Conservation (phyloP, 2,888 invertebrate genomes). For the Leptodirus hochenwartii region DNA sequence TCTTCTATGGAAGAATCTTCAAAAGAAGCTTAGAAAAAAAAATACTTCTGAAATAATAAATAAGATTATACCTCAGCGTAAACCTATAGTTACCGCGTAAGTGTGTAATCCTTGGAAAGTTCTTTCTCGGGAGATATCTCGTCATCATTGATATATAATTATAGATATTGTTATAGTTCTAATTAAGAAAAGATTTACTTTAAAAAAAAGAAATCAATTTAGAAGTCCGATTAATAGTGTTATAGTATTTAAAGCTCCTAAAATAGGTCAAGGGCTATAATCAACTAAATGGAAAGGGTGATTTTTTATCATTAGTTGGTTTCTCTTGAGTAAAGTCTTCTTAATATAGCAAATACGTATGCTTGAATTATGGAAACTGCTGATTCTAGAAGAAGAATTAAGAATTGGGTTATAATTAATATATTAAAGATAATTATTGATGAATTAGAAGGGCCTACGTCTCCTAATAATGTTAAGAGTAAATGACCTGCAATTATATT, state of each 20-base stretch:
- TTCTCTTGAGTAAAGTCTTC: slow-evolving; percentile 49
- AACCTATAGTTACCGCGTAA: slow-evolving; percentile 32
- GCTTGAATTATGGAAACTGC: slow-evolving; percentile 46
- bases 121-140: slow-evolving; percentile 47
- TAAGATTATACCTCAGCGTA: slow-evolving; percentile 53
- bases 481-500: slow-evolving; percentile 62
- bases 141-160: slow-evolving; percentile 50
- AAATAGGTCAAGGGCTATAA: slow-evolving; percentile 44
- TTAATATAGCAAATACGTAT: slow-evolving; percentile 46
- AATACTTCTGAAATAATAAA: slow-evolving; percentile 55
- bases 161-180: slow-evolving; percentile 29
- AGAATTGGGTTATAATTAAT: slow-evolving; percentile 27
- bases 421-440: slow-evolving; percentile 16
- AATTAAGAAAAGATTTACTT: slow-evolving; percentile 32
- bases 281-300: slow-evolving; percentile 46
- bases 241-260: slow-evolving; percentile 38
- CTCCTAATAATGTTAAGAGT: slow-evolving; percentile 40
- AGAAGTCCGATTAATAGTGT: slow-evolving; percentile 35
- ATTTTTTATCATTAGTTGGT: slow-evolving; percentile 38
- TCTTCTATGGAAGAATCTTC: slow-evolving; percentile 37
- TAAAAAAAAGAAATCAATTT: slow-evolving; percentile 42
- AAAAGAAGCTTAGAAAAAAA: slow-evolving; percentile 41
- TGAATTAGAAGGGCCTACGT: slow-evolving; percentile 22
- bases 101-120: slow-evolving; percentile 48
- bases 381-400: slow-evolving; percentile 36